Percentiles rank a stretch among this genome's conserved stretches.
These are phyloP conservation scores for Cantharis nigra DNA, from an alignment of 2,888 invertebrate genomes.

Conservation along the genomic window DNA sequence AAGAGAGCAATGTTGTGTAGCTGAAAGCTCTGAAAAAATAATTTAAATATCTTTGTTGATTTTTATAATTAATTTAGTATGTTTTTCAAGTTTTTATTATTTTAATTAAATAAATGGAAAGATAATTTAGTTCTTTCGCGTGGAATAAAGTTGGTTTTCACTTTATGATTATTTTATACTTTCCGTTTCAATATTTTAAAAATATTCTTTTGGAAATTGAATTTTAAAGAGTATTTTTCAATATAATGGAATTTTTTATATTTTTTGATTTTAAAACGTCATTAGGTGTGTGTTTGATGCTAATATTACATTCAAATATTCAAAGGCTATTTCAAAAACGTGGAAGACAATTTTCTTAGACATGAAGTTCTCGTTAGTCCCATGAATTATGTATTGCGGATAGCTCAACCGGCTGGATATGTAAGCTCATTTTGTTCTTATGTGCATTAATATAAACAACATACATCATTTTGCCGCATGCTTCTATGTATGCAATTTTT, in stretches of 20 bases:
- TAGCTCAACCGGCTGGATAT: constrained; percentile 19
- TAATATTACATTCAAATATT: constrained; percentile 24
- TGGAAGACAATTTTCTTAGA: constrained; percentile 28
- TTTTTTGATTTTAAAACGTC: not conserved
- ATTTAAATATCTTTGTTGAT: too few species aligned
- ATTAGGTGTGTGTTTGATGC: not conserved
- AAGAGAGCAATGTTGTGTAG: too few species aligned
- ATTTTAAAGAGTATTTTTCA: not conserved
- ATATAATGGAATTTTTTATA: not conserved
- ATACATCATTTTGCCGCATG: not conserved
- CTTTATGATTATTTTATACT: not conserved
- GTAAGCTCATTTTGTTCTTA: constrained; percentile 11
- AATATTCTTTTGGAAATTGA: not conserved
- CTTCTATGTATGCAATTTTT: not conserved
- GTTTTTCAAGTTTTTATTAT: not conserved
- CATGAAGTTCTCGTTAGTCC: constrained; percentile 28
- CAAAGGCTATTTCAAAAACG: constrained; percentile 28
- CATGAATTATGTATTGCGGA: constrained; percentile 26
- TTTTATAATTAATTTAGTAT: too few species aligned
- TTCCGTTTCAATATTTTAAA: not conserved
- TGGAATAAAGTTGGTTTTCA: not conserved
- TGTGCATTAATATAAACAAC: constrained; percentile 4
- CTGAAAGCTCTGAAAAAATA: too few species aligned
- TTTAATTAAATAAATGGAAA: not conserved
- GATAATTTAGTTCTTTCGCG: not conserved